A percentile compares a stretch with the other conserved stretches of the same genome.
Conservation (phyloP, 2,888 invertebrate genomes). For the Synergus laeviventris region DNA sequence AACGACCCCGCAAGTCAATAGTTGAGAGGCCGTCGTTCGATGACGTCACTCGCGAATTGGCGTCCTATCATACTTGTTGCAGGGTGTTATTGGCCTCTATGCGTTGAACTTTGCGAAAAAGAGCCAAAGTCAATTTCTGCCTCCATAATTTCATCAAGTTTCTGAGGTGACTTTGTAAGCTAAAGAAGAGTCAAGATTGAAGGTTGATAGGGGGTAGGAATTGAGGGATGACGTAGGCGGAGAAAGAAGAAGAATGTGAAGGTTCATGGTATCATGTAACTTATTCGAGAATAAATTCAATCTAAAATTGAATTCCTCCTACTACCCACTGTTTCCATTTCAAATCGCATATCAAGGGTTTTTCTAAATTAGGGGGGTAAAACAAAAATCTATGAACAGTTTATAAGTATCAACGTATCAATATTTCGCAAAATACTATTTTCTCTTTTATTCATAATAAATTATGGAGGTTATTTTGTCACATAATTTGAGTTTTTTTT, state of each 20-base stretch:
- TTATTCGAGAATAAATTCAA: background rate
- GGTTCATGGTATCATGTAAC: background rate
- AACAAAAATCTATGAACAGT: no score
- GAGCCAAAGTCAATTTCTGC: conserved; percentile 2
- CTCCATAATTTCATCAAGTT: background rate
- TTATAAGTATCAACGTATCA: no score
- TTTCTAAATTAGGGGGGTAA: no score
- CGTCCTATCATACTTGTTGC: conserved; percentile 67
- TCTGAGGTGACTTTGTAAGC: background rate
- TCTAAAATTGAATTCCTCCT: background rate
- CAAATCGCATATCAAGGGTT: background rate
- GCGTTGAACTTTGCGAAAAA: conserved; percentile 41
- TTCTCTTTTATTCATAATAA: no score
- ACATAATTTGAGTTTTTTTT: no score
- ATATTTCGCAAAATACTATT: no score
- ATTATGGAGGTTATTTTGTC: no score
- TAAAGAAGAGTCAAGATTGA: background rate
- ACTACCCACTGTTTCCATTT: background rate
- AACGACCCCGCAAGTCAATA: conserved; percentile 53
- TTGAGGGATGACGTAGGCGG: background rate
- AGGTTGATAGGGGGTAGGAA: conserved; percentile 6
- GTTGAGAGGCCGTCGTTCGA: conserved; percentile 61
- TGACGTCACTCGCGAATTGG: conserved; percentile 61
- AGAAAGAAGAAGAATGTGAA: background rate
- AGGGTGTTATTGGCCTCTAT: conserved; percentile 55